Percentiles rank a stretch among this genome's conserved stretches.
phyloP scores from a whole-genome alignment of 2,113 vertebrate genomes.

The Tragulus kanchil region DNA sequence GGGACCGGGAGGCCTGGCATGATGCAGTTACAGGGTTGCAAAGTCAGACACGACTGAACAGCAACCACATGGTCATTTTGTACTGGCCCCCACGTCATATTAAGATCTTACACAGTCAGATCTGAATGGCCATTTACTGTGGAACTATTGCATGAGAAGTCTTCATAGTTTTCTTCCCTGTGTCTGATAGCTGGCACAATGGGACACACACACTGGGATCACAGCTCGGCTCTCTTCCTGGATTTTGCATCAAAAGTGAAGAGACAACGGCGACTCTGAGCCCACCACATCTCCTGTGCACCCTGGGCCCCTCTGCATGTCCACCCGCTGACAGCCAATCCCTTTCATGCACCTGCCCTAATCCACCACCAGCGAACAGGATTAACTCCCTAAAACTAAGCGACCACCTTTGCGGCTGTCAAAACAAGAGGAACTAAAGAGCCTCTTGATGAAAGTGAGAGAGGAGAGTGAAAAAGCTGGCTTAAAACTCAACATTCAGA shows the following conservation, averaged over 20 bases:
- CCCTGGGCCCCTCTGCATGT: neutral
- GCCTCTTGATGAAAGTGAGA: too few species aligned
- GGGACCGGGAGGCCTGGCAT: neutral
- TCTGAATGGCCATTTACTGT: rapidly evolving
- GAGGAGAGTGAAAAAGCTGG: too few species aligned
- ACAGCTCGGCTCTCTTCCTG: neutral
- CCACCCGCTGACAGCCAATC: neutral
- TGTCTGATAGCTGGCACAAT: rapidly evolving
- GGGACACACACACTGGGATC: rapidly evolving
- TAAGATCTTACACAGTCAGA: neutral
- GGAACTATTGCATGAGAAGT: too few species aligned
- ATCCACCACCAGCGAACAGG: neutral
- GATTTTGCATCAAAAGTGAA: neutral
- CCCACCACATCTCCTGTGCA: rapidly evolving
- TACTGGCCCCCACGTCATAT: neutral
- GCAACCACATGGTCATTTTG: neutral
- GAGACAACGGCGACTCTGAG: neutral
- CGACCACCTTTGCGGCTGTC: too few species aligned
- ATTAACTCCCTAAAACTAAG: rapidly evolving
- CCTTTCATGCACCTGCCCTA: rapidly evolving
- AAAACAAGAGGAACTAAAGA: too few species aligned
- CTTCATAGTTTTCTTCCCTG: neutral
- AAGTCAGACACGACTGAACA: neutral
- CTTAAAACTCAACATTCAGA: too few species aligned
- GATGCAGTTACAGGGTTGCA: neutral